Percentiles rank a stretch among this genome's conserved stretches.
phyloP scores from a whole-genome alignment of 2,888 invertebrate genomes.

The Nipponacmea schrenckii region DNA sequence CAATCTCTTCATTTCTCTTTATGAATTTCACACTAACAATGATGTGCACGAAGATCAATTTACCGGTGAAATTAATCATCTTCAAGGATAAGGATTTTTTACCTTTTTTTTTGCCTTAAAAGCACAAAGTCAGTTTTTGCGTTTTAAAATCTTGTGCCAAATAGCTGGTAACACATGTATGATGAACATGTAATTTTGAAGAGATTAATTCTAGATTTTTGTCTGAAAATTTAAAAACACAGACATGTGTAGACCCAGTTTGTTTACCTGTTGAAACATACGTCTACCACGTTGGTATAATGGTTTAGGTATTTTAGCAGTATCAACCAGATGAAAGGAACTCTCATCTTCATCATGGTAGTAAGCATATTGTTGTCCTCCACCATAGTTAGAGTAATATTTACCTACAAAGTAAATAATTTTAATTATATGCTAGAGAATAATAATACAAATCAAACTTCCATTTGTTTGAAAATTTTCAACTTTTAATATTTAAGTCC shows the following conservation, averaged over 20 bases:
- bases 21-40: too few relatives aligned
- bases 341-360: slow-evolving; percentile 99
- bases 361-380: slow-evolving; percentile 95
- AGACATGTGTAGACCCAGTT: not conserved
- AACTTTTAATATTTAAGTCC: not conserved
- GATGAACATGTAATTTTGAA: not conserved
- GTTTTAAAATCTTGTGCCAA: too few relatives aligned
- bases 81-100: too few relatives aligned
- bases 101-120: too few relatives aligned
- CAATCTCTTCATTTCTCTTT: too few relatives aligned
- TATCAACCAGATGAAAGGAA: slow-evolving; percentile 97
- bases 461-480: not conserved
- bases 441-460: not conserved
- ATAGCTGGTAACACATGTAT: not conserved
- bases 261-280: slow-evolving; percentile 66
- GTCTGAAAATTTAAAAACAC: not conserved
- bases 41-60: not conserved
- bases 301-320: slow-evolving; percentile 72
- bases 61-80: not conserved
- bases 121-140: too few relatives aligned
- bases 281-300: slow-evolving; percentile 88
- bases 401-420: slow-evolving; percentile 53
- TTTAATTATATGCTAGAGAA: not conserved
- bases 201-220: not conserved
- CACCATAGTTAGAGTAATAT: slow-evolving; percentile 66